Base-by-base conservation (phyloP, 1,140 invertebrate genomes). In the Mya arenaria region DNA sequence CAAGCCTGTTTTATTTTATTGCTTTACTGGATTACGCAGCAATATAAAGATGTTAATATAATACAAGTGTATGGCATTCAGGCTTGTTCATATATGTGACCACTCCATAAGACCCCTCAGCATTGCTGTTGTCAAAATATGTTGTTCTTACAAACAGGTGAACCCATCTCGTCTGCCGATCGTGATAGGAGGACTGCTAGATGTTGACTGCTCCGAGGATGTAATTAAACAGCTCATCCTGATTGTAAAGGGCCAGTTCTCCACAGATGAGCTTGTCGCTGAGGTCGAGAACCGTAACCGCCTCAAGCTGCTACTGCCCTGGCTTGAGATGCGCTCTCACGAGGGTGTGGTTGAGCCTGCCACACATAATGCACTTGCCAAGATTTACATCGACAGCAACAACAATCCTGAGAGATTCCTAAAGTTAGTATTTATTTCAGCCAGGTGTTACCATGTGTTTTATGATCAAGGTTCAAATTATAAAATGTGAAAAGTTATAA, bases 371-470 rank as follows among this genome's bases (percentile, higher is more conserved):
- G 99, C 99, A 4, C 93, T 99, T 71, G 99, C 99, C 65, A 99
- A 99, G 93, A 99, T 99, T 88, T 99, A 99, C 94, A 99, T 99
- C 87, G 99, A 99, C 92, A 98, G 98, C 79, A 99, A 99, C 93
- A 99, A 99, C 90, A 99, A 99, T 93, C 98, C 99, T 0, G 99
- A 99, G 91, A 94, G 98, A 90, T 99, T 99, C 94, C 94, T 99
- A 10, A 98, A 97, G 94, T 91, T 84, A 52, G 71, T 39, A 36
- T n/a, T n/a, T n/a, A n/a, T n/a, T n/a, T n/a, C n/a, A n/a, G n/a
- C n/a, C n/a, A n/a, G n/a, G n/a, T n/a, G n/a, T n/a, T n/a, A n/a
- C n/a, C n/a, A n/a, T n/a, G n/a, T n/a, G n/a, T n/a, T n/a, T n/a
- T n/a, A n/a, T n/a, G n/a, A n/a, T n/a, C n/a, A n/a, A n/a, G n/a